Evolutionary conservation across 2,113 vertebrate genomes (phyloP).

Genomic region (Dromas ardeola): DNA sequence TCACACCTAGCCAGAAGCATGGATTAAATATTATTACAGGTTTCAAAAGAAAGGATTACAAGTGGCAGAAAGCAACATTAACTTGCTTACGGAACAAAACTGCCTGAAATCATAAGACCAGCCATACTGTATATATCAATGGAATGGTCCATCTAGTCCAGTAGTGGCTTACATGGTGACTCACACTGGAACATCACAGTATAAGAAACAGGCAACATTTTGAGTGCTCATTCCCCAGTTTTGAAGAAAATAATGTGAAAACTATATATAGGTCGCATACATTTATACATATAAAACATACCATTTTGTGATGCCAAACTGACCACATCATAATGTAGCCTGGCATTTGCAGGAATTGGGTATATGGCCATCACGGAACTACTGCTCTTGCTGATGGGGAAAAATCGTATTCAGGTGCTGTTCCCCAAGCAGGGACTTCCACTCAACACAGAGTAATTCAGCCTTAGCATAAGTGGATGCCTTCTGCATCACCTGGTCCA

Average conservation of each 20-base stretch:
- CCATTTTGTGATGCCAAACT: background rate
- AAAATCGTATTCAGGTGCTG: background rate
- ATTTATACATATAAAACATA: background rate
- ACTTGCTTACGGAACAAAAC: background rate
- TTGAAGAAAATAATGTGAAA: background rate
- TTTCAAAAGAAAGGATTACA: background rate
- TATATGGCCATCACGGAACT: background rate
- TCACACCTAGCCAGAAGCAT: background rate
- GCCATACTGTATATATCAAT: no score
- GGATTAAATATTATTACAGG: background rate
- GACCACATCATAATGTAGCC: background rate
- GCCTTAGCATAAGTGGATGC: fast-evolving
- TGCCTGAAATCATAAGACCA: background rate
- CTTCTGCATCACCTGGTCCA: background rate
- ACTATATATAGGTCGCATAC: background rate
- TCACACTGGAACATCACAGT: background rate
- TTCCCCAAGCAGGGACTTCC: background rate
- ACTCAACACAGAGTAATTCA: background rate
- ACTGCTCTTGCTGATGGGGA: background rate
- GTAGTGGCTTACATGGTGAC: background rate
- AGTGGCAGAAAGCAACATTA: background rate
- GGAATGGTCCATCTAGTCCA: background rate
- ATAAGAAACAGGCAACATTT: background rate
- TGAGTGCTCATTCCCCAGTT: background rate
- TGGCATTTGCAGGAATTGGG: background rate